Conservation (phyloP, 1,140 invertebrate genomes). For the Bombus affinis region DNA sequence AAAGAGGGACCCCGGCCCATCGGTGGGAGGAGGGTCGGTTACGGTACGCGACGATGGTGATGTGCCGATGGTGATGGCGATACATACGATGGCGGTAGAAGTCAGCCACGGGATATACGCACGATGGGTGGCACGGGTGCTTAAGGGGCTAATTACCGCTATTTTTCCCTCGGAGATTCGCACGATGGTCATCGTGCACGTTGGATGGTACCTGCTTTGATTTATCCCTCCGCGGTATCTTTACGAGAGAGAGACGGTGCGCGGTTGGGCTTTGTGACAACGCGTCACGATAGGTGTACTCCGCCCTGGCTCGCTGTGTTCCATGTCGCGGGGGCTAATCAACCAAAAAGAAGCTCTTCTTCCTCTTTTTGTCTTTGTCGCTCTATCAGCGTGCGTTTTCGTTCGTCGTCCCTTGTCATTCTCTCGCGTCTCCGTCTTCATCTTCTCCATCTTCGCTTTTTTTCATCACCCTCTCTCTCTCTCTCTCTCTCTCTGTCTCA, state of each 20-base stretch:
- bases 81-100: not conserved
- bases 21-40: not conserved
- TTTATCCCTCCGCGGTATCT: conserved; percentile 55
- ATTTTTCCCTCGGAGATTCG: conserved; percentile 61
- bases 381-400: conserved; percentile 19
- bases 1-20: conserved; percentile 10
- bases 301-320: conserved; percentile 18
- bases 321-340: conserved; percentile 67
- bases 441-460: not conserved
- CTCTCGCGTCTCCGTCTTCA: not conserved
- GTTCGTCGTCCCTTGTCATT: not conserved
- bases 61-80: not conserved
- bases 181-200: conserved; percentile 69
- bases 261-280: conserved; percentile 50
- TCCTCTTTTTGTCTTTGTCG: conserved; percentile 30
- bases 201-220: conserved; percentile 73
- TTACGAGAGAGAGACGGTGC: not conserved
- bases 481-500: not conserved
- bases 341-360: conserved; percentile 68
- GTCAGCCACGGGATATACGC: not conserved
- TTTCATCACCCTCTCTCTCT: not conserved
- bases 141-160: conserved; percentile 67
- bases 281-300: conserved; percentile 19
- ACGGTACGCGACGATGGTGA: conserved; percentile 1
- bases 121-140: not conserved